Percentiles rank a stretch among this genome's conserved stretches.
Conservation (phyloP, 2,113 vertebrate genomes). For the Athene cunicularia region DNA sequence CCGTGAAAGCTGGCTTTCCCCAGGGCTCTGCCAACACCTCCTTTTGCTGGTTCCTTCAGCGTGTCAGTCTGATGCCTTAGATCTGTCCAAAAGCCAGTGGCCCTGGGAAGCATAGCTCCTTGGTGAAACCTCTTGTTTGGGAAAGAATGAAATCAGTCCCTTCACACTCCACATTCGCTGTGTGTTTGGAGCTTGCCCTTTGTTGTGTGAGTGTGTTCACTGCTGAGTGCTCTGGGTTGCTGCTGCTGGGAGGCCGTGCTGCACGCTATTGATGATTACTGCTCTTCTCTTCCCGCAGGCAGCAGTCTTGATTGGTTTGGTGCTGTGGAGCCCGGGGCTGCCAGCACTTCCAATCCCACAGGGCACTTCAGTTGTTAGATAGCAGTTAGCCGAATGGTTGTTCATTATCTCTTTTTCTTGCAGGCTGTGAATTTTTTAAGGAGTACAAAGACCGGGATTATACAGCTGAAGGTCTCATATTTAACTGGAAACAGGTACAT, state of each 20-base stretch:
- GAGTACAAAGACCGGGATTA: constrained; percentile 98
- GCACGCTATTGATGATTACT: background rate
- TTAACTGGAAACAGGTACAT: constrained; percentile 99
- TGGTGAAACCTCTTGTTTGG: background rate
- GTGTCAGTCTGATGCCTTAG: background rate
- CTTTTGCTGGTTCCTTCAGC: background rate
- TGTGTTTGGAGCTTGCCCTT: background rate
- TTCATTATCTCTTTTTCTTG: constrained; percentile 55
- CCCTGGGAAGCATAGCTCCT: background rate
- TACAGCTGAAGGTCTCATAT: constrained; percentile 94
- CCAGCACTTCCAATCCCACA: background rate
- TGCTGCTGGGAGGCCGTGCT: background rate
- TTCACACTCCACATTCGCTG: background rate
- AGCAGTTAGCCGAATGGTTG: background rate
- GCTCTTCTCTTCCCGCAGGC: constrained; percentile 15
- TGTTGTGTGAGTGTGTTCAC: background rate
- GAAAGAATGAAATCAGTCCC: background rate
- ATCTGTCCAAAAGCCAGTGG: background rate
- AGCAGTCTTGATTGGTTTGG: constrained; percentile 3
- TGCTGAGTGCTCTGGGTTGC: background rate
- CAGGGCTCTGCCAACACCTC: background rate
- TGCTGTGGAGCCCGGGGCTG: background rate
- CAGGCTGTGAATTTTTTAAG: constrained; percentile 99
- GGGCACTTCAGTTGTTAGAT: background rate
- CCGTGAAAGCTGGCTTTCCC: background rate